These are phyloP conservation scores for Hoplodrina blanda DNA, from an alignment of 2,888 invertebrate species.

Conservation along the genomic window DNA sequence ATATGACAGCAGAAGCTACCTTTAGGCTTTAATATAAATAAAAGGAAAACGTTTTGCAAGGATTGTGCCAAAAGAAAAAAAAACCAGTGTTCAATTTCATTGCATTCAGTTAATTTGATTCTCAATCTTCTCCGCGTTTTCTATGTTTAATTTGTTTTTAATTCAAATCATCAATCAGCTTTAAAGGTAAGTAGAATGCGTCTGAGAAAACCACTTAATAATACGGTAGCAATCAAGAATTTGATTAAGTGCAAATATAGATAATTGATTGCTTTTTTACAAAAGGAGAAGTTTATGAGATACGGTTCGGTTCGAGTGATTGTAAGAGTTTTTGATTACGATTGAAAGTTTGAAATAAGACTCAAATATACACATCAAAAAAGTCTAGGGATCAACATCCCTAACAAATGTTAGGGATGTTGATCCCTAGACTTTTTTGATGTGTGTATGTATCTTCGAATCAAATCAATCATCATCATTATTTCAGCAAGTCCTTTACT, in stretches of 20 bases:
- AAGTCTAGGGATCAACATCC: no score
- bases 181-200: conserved; percentile 8
- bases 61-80: conserved; percentile 15
- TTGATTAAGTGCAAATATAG: conserved; percentile 32
- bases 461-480: not conserved
- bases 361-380: no score
- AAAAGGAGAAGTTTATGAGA: conserved; percentile 10
- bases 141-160: conserved; percentile 28
- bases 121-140: conserved; percentile 21
- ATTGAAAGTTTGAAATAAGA: not conserved
- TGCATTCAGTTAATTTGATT: conserved; percentile 9
- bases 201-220: conserved; percentile 36
- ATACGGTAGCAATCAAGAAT: conserved; percentile 23
- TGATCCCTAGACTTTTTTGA: no score
- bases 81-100: conserved; percentile 14
- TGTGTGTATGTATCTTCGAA: no score
- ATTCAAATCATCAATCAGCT: conserved; percentile 41
- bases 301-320: no score
- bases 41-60: conserved; percentile 7
- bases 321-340: not conserved
- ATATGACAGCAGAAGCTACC: not conserved
- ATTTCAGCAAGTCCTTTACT: not conserved
- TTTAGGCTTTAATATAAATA: not conserved
- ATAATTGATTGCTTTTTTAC: conserved; percentile 20
- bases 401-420: no score